These are phyloP conservation scores for Aromia moschata DNA, from an alignment of 2,888 invertebrate genomes.

Conservation along the genomic window DNA sequence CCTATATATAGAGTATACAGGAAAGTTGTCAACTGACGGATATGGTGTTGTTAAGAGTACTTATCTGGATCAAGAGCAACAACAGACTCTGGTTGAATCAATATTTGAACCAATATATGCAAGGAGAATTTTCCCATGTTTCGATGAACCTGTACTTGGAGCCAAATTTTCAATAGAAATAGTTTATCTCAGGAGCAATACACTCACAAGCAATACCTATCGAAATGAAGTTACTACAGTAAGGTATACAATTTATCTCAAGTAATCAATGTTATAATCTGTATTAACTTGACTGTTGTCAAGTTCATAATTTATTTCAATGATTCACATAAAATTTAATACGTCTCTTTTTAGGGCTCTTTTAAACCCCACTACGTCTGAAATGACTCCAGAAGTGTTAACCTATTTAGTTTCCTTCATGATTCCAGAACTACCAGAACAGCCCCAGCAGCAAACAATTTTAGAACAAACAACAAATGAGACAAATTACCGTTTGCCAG, in stretches of 20 bases:
- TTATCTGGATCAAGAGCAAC: neutral
- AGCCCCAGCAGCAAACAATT: no score
- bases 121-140: slow-evolving; percentile 7
- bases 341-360: neutral
- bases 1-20: neutral
- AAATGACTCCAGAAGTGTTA: neutral
- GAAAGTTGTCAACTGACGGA: neutral
- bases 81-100: neutral
- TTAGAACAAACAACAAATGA: no score
- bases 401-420: neutral
- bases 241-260: no score
- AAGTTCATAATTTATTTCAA: no score
- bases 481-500: neutral
- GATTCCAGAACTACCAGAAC: slow-evolving; percentile 5
- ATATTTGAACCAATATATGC: slow-evolving; percentile 9
- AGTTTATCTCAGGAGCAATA: neutral
- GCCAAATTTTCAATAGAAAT: neutral
- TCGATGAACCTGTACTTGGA: slow-evolving; percentile 6
- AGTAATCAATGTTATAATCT: no score
- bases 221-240: no score
- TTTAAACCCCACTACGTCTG: neutral
- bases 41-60: neutral
- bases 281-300: no score
- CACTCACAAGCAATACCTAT: neutral
- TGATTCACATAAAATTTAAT: no score